These are phyloP conservation scores for Apis mellifera DNA, from an alignment of 1,140 invertebrate species.

Conservation along the genomic window Amel_HAv3.1 CM009931.2:11973501-11974000, in stretches of 20 bases:
- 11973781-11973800: constrained; percentile 29
- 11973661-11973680: background rate
- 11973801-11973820: constrained; percentile 42
- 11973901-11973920: constrained; percentile 29
- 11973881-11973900: background rate
- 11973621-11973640: background rate
- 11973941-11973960: constrained; percentile 29
- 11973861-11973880: background rate
- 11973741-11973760: constrained; percentile 9
- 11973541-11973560: background rate
- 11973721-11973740: background rate
- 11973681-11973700: background rate
- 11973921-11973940: constrained; percentile 37
- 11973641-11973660: background rate
- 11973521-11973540: background rate
- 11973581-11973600: background rate
- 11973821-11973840: constrained; percentile 38
- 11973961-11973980: constrained; percentile 37
- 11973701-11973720: background rate
- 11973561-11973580: background rate
- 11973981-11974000: constrained; percentile 37
- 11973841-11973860: constrained; percentile 58
- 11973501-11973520: background rate
- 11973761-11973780: constrained; percentile 61
- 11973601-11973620: background rate